phyloP scores from a whole-genome alignment of 2,797 vertebrate genomes.

The Paguma larvata region DNA sequence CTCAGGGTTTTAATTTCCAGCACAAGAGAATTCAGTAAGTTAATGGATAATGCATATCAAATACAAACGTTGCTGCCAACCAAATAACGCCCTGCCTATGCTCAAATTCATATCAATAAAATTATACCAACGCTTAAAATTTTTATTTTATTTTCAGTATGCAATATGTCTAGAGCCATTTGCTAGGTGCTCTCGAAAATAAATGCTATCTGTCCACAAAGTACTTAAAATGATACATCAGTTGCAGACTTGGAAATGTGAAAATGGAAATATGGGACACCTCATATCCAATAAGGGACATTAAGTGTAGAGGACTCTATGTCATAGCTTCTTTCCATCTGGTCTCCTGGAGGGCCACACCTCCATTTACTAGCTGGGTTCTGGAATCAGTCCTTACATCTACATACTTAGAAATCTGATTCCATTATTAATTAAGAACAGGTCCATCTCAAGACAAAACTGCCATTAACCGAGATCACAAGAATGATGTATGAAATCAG shows the following conservation, averaged over 20 bases:
- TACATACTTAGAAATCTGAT: background rate
- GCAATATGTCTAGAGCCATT: constrained; percentile 61
- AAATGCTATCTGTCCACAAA: constrained; percentile 2
- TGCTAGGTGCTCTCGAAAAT: constrained; percentile 49
- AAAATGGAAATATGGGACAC: background rate
- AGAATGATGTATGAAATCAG: background rate
- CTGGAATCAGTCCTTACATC: background rate
- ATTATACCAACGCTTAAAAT: constrained; percentile 56
- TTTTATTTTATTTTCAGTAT: constrained; percentile 67
- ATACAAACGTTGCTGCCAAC: background rate
- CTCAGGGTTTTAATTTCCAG: constrained; percentile 48
- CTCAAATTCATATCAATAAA: constrained; percentile 22
- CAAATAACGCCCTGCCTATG: background rate
- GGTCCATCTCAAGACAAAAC: background rate
- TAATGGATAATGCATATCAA: background rate
- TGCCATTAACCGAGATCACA: background rate
- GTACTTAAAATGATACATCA: background rate
- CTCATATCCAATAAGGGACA: background rate
- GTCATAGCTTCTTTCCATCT: background rate
- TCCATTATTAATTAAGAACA: background rate
- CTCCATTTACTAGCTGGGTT: background rate
- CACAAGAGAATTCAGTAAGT: constrained; percentile 44
- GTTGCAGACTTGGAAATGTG: background rate
- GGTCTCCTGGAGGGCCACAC: background rate
- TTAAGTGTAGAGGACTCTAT: accelerated